These are phyloP conservation scores for Peromyscus leucopus DNA, from an alignment of 2,113 vertebrate species.

Conservation along the genomic window DNA sequence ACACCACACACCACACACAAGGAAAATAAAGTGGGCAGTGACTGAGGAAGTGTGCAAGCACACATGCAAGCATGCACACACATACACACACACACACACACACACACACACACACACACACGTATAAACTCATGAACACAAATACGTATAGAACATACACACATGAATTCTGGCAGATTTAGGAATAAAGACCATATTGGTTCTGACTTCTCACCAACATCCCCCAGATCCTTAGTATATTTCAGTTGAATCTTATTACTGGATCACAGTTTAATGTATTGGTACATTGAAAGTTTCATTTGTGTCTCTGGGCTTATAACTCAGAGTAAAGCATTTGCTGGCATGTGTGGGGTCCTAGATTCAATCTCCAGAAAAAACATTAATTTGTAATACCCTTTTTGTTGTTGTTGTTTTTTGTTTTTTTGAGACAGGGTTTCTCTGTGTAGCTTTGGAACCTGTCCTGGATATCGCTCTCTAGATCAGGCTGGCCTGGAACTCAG, in stretches of 20 bases:
- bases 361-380: not conserved
- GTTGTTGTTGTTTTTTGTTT: no score
- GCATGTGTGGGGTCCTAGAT: not conserved
- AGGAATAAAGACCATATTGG: not conserved
- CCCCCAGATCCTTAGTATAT: not conserved
- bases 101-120: not conserved
- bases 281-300: not conserved
- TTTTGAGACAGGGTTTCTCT: no score
- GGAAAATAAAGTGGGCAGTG: not conserved
- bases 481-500: no score
- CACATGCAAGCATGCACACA: no score
- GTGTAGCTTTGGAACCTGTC: no score
- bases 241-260: not conserved
- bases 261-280: not conserved
- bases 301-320: not conserved
- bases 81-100: not conserved
- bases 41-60: not conserved
- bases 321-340: not conserved
- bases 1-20: no score
- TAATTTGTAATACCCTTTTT: not conserved
- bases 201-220: not conserved
- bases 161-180: not conserved
- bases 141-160: not conserved
- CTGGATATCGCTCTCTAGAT: no score
- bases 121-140: not conserved